phyloP scores from a whole-genome alignment of 2,797 vertebrate species.

The Manis javanica region DNA sequence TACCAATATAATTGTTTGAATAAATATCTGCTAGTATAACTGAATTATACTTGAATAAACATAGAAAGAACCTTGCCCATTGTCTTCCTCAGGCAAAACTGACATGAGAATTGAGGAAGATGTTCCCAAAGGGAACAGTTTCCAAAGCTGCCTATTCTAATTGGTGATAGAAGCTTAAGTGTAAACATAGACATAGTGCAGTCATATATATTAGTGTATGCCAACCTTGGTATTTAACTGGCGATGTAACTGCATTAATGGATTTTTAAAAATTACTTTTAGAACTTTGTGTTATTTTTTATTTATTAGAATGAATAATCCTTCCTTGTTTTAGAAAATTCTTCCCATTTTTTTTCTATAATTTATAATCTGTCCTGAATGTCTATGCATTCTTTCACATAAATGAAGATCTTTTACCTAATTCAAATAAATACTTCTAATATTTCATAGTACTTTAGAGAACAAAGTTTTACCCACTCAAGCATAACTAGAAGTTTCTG shows the following conservation, averaged over 20 bases:
- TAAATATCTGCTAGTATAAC: neutral
- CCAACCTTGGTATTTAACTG: neutral
- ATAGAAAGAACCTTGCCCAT: neutral
- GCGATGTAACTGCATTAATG: neutral
- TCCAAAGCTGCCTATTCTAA: neutral
- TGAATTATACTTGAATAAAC: neutral
- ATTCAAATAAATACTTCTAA: slow-evolving; percentile 24
- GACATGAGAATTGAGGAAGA: neutral
- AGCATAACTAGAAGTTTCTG: neutral
- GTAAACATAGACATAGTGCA: neutral
- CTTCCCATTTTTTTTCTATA: neutral
- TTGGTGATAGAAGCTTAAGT: neutral
- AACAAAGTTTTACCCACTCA: neutral
- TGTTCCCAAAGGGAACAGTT: neutral
- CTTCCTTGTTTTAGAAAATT: neutral
- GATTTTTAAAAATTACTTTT: neutral
- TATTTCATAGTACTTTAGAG: neutral
- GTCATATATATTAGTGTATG: neutral
- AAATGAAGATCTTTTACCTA: neutral
- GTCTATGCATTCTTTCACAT: neutral
- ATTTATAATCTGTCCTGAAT: neutral
- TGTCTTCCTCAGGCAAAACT: neutral
- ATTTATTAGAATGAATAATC: neutral
- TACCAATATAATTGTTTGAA: neutral
- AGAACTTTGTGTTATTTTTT: neutral